Conservation (phyloP, 23 tunicate genomes). For the Diplosoma virens region DNA sequence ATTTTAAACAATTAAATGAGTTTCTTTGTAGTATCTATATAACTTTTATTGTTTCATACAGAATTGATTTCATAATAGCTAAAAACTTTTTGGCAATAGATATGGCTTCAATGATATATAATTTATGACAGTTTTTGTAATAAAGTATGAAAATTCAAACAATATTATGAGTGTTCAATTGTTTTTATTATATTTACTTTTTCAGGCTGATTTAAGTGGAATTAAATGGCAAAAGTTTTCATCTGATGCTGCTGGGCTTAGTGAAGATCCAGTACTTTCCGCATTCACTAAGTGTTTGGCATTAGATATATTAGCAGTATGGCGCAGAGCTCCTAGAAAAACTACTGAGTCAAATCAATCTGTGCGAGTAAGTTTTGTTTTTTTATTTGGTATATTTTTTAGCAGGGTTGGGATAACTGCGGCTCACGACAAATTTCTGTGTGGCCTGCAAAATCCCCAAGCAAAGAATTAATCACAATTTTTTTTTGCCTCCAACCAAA, state of each 20-base stretch:
- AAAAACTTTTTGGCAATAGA: too few relatives aligned
- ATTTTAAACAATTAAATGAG: too few relatives aligned
- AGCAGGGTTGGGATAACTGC: too few relatives aligned
- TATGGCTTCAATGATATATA: too few relatives aligned
- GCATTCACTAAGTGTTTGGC: slow-evolving; percentile 78
- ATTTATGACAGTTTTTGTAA: neutral
- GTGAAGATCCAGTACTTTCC: slow-evolving; percentile 75
- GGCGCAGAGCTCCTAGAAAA: slow-evolving; percentile 71
- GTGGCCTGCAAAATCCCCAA: too few relatives aligned
- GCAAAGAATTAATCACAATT: too few relatives aligned
- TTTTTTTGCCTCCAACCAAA: too few relatives aligned
- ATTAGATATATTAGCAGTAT: slow-evolving; percentile 78
- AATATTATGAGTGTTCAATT: neutral
- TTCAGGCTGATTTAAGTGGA: slow-evolving; percentile 81
- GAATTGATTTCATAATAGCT: too few relatives aligned
- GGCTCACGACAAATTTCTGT: too few relatives aligned
- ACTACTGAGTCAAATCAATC: neutral
- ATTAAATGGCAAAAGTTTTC: slow-evolving; percentile 79
- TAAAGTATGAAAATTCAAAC: neutral
- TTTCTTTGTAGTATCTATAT: too few relatives aligned
- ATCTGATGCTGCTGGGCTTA: slow-evolving; percentile 44
- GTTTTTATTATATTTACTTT: neutral
- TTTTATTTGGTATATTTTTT: too few relatives aligned
- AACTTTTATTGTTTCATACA: too few relatives aligned
- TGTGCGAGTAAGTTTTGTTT: neutral